A percentile compares a stretch with the other conserved stretches of the same genome.
Evolutionary conservation across 2,888 invertebrate genomes (phyloP).

Genomic region (Sphaerophoria rueppellii): DNA sequence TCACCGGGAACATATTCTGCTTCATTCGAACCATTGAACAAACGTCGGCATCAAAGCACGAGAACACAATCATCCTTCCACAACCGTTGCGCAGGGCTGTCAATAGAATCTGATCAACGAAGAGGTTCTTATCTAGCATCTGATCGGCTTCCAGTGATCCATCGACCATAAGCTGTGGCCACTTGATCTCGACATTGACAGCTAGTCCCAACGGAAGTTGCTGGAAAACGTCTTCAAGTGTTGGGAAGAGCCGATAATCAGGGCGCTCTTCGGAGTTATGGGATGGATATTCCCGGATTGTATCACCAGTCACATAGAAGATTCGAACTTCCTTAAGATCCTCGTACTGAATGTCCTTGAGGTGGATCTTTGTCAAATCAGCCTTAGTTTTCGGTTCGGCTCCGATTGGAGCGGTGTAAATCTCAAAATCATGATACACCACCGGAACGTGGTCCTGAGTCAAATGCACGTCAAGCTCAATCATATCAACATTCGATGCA

Average conservation of each 20-base stretch:
- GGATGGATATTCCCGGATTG: slow-evolving; percentile 86
- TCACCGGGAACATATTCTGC: slow-evolving; percentile 97
- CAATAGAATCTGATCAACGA: slow-evolving; percentile 92
- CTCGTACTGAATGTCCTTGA: slow-evolving; percentile 95
- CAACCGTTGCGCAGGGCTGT: slow-evolving; percentile 91
- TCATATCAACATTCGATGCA: slow-evolving; percentile 96
- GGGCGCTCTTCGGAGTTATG: slow-evolving; percentile 89
- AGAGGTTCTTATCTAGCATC: slow-evolving; percentile 93
- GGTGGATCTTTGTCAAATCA: slow-evolving; percentile 94
- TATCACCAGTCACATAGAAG: slow-evolving; percentile 89
- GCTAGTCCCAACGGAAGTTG: slow-evolving; percentile 92
- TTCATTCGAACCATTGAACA: slow-evolving; percentile 96
- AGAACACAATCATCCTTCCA: slow-evolving; percentile 93
- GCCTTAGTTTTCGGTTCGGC: slow-evolving; percentile 85
- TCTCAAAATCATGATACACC: slow-evolving; percentile 96
- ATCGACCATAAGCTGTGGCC: slow-evolving; percentile 93
- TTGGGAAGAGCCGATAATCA: slow-evolving; percentile 97
- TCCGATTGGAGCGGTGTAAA: slow-evolving; percentile 89
- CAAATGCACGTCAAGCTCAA: slow-evolving; percentile 99
- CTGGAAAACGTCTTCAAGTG: slow-evolving; percentile 90
- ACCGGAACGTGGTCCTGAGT: slow-evolving; percentile 97
- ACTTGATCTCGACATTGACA: slow-evolving; percentile 98
- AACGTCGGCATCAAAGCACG: slow-evolving; percentile 97
- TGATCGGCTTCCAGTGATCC: slow-evolving; percentile 93
- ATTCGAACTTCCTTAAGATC: slow-evolving; percentile 95